Evolutionary conservation across 2,888 invertebrate genomes (phyloP), one percentile per base, ranked within the genome.

Genomic region (Ectropis crepuscularia): DNA sequence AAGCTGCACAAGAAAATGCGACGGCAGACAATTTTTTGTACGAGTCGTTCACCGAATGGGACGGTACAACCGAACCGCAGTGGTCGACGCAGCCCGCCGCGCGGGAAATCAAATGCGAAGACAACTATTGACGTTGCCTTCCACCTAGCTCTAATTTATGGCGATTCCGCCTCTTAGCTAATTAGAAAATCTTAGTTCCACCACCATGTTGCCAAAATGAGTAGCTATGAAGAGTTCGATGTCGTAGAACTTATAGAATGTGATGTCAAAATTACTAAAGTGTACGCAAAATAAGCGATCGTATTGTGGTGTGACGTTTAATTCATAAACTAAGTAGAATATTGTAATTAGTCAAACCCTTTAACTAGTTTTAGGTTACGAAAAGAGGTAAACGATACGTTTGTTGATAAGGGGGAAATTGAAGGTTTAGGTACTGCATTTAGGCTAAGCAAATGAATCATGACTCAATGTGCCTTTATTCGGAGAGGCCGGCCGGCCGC

Each of bases 171-270:
- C 90, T 81, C 74, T 77, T 90, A 90, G 91, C 75, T 86, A 86
- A 90, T 87, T 91, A 89, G 90, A 87, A 77, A 87, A 87, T 83
- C 86, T 88, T 87, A 87, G 86, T 90, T 91, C 82, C 89, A 92
- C 86, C 92, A 92, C 91, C 91, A 87, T 82, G 92, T 91, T 92
- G 92, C 92, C 92, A 92, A 92, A 89, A 86, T 82, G 84, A 85
- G 83, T 89, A 90, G 87, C 85, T 82, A 79, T 77, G 82, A 80
- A 75, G 73, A 82, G 79, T 84, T 85, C 82, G 81, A 83, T 83
- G 83, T 87, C 82, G 84, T 88, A 88, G 82, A 85, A 86, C 84
- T 78, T 79, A 74, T 88, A 88, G 86, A 79, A 89, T 89, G 87
- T 90, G 89, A 91, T 90, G 87, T 82, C 83, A 81, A 86, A 85